Evolutionary conservation across 1,140 invertebrate genomes (phyloP), one percentile per base, ranked within the genome.

Genomic region (Nebria ingens): DNA sequence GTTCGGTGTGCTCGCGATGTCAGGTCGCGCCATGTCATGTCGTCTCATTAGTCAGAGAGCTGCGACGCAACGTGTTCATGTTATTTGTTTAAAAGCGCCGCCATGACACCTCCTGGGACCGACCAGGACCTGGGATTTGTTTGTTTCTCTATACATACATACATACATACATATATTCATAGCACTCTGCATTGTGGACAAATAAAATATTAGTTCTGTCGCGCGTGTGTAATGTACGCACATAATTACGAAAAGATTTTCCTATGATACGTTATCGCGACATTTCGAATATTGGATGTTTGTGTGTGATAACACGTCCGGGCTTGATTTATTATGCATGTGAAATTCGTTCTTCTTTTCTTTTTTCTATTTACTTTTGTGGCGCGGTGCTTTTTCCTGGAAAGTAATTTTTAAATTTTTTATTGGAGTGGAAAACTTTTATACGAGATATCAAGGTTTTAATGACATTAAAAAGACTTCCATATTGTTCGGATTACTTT

Each of bases 51-150:
- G 40, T 45, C 40, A 45, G 40, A 45, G 40, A 45, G 40, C 40
- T 4, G 40, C 40, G 40, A 12, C 17, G 40, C 40, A 3, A 17
- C 15, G 15, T 3, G 6, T 4, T 45, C 15, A 45, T 17, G 40
- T 45, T 45, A 45, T 45, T 45, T 45, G 40, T 45, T 45, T 45
- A 45, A 45, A 45, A 45, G 40, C 40, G 40, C 17, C 40, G 40
- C 40, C 40, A 45, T 45, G 40, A 45, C 40, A 45, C 40, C 40
- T 45, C 40, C 40, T 11, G 40, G 40, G 40, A 45, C 6, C 15
- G 40, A 45, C 40, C 3, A 9, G 9, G 6, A 17, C 40, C 6
- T 45, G 6, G 25, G 13, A 6, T 45, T 45, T 45, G 40, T 45
- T 34, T 34, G 25, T n/a, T 9, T n/a, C 25, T n/a, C n/a, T n/a